Conservation (phyloP, 1,140 invertebrate species). For the Venturia canescens region DNA sequence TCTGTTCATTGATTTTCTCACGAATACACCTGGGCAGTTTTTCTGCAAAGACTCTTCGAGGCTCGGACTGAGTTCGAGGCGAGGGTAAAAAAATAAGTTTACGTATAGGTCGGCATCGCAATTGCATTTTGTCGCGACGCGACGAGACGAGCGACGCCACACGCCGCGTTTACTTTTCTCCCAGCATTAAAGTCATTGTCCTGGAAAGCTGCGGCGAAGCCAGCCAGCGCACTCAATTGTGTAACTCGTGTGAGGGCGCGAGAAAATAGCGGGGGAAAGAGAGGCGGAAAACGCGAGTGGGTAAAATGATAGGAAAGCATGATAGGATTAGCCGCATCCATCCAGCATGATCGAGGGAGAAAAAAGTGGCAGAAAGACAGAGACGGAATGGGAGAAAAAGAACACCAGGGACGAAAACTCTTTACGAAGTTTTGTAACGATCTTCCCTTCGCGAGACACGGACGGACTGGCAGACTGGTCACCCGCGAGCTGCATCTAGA, state of each 20-base stretch:
- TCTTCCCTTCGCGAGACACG: constrained; percentile 54
- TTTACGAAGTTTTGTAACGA: constrained; percentile 69
- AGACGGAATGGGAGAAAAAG: constrained; percentile 33
- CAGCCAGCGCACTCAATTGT: constrained; percentile 46
- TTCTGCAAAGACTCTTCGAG: not conserved
- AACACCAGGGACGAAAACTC: constrained; percentile 53
- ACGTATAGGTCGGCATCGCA: constrained; percentile 26
- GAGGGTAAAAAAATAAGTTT: not conserved
- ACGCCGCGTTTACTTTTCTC: constrained; percentile 36
- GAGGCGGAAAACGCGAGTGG: constrained; percentile 18
- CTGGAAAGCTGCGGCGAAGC: constrained; percentile 47
- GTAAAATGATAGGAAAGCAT: constrained; percentile 3
- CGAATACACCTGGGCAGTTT: not conserved
- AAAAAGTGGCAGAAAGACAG: constrained; percentile 49
- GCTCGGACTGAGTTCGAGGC: not conserved
- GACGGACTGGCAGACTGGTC: constrained; percentile 43
- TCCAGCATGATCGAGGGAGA: constrained; percentile 16
- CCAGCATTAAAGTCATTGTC: constrained; percentile 50
- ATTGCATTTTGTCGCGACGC: constrained; percentile 38
- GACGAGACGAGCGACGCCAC: constrained; percentile 38
- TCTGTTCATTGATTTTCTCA: not conserved
- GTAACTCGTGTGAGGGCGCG: constrained; percentile 48
- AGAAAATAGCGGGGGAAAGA: constrained; percentile 48
- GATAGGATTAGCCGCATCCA: constrained; percentile 18
- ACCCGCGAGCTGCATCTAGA: constrained; percentile 69